Evolutionary conservation across 2,113 vertebrate species (phyloP).

Genomic region (Xenopus borealis): DNA sequence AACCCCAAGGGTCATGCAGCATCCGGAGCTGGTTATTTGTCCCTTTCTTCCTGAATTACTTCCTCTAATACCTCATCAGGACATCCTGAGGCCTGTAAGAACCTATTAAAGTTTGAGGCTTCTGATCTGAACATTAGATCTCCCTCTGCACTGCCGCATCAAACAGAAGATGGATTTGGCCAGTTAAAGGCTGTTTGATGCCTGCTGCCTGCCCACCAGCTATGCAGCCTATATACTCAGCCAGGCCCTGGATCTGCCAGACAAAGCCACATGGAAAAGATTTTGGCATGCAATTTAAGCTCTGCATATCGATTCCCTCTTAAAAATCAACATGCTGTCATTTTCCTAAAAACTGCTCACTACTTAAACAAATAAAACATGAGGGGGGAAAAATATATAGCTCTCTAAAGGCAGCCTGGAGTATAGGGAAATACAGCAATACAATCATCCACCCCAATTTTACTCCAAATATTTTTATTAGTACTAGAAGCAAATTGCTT

Average conservation of each 20-base stretch:
- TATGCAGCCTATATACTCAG: constrained; percentile 50
- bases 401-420: constrained; percentile 14
- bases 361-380: constrained; percentile 39
- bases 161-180: constrained; percentile 57
- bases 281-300: constrained; percentile 49
- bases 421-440: background rate
- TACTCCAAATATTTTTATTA: background rate
- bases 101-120: constrained; percentile 57
- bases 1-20: constrained; percentile 52
- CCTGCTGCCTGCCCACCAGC: constrained; percentile 66
- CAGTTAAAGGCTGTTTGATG: constrained; percentile 59
- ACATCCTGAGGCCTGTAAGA: constrained; percentile 74
- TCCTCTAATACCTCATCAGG: constrained; percentile 82
- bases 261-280: constrained; percentile 38
- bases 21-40: constrained; percentile 69
- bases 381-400: background rate
- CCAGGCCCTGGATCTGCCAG: no score
- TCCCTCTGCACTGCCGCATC: constrained; percentile 53
- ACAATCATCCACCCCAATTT: constrained; percentile 11
- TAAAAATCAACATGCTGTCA: background rate
- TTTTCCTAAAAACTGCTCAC: constrained; percentile 36
- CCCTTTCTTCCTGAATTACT: constrained; percentile 77
- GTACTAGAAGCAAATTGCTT: background rate
- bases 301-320: constrained; percentile 26
- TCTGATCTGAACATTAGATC: constrained; percentile 62